Evolutionary conservation across 1,140 invertebrate genomes (phyloP), one percentile per base, ranked within the genome.

Genomic region (Drosophila nannoptera): DNA sequence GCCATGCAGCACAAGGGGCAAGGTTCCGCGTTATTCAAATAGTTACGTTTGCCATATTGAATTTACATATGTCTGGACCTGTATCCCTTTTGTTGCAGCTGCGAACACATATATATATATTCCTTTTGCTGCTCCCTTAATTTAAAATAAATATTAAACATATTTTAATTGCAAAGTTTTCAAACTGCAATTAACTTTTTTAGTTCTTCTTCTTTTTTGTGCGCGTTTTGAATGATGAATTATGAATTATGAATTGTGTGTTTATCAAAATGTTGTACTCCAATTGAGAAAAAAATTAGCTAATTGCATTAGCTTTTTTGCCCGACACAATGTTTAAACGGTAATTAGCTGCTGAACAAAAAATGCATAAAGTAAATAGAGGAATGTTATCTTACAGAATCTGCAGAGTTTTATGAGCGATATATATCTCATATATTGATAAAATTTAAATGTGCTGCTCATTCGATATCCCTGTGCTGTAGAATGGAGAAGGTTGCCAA

Each of bases 61-160:
- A 53, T 49, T 38, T 16, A 2, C 4, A 7, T n/a, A 7, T 29
- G 4, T 14, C 22, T 22, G 22, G n/a, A 7, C 22, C 7, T 29
- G 7, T 40, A 31, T 11, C 7, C 6, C n/a, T 2, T 2, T 7
- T 16, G 32, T 4, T 11, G 43, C 16, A 50, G 33, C 69, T 58
- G 72, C 59, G 63, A 77, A 73, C 63, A 69, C 67, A 4, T 36
- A 36, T 36, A 22, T 22, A 22, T 36, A 36, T 36, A 36, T 36
- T 52, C 7, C 62, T 62, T 77, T 82, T 53, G 66, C 55, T 48
- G 53, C 55, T 63, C 31, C 53, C 58, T 32, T 4, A 55, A 50
- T 83, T 73, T 75, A 73, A 67, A 84, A 76, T 83, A 76, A 80
- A 83, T 83, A 83, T 84, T 83, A 80, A 80, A 84, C 36, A 36